Percentiles rank a stretch among this genome's conserved stretches.
Conservation (phyloP, 2,888 invertebrate genomes). For the Scaptomyza polygonia region DNA sequence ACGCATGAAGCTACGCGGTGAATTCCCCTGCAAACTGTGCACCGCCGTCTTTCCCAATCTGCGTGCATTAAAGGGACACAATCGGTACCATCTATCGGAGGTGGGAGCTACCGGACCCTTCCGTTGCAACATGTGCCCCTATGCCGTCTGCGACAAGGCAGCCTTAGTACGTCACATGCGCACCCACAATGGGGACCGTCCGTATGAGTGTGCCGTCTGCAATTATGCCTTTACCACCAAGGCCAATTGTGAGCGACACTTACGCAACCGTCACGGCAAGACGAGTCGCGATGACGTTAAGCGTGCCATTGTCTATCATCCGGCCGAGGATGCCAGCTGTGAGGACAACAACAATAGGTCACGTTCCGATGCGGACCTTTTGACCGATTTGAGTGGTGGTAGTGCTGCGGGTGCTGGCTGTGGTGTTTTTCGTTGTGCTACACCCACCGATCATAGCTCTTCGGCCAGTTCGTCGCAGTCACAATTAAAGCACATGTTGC, state of each 20-base stretch:
- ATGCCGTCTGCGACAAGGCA: constrained; percentile 93
- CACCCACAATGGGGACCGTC: constrained; percentile 97
- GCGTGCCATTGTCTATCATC: constrained; percentile 93
- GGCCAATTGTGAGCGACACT: constrained; percentile 97
- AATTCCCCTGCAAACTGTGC: constrained; percentile 96
- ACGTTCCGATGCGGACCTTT: constrained; percentile 52
- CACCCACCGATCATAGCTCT: constrained; percentile 67
- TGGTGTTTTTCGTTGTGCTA: constrained; percentile 44
- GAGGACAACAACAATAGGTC: constrained; percentile 85
- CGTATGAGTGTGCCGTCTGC: constrained; percentile 97
- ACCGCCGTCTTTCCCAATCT: constrained; percentile 94
- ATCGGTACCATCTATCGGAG: constrained; percentile 92
- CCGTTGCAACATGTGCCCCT: constrained; percentile 96
- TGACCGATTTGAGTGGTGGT: constrained; percentile 46
- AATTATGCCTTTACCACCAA: constrained; percentile 98
- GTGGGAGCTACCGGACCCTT: constrained; percentile 91
- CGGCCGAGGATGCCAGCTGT: constrained; percentile 92
- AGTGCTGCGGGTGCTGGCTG: not conserved
- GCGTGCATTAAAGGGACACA: constrained; percentile 95
- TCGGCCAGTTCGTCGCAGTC: constrained; percentile 74
- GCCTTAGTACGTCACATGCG: constrained; percentile 96
- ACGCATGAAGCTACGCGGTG: constrained; percentile 94
- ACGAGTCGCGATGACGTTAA: constrained; percentile 94
- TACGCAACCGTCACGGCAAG: constrained; percentile 95
- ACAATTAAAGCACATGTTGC: constrained; percentile 85